Conservation (phyloP, 2,113 vertebrate species). For the Syngnathoides biaculeatus region DNA sequence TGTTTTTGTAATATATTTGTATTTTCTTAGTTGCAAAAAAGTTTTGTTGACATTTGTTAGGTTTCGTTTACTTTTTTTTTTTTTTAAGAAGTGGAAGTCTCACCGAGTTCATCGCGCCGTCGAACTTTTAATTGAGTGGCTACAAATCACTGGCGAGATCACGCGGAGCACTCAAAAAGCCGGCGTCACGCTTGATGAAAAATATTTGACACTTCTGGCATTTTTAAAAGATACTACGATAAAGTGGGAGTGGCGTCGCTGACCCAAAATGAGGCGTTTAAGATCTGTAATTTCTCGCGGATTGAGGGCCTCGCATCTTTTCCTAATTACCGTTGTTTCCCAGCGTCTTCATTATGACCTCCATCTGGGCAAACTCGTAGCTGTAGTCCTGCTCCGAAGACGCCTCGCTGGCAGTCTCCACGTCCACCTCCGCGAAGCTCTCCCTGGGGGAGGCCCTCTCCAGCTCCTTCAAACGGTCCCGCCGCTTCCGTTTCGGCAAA, state of each 20-base stretch:
- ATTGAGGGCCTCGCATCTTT: slow-evolving; percentile 7
- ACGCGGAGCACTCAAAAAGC: neutral
- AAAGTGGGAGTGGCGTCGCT: neutral
- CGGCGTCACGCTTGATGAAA: neutral
- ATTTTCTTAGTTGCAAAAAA: neutral
- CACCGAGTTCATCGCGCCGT: neutral
- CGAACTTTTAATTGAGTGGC: neutral
- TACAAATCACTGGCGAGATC: neutral
- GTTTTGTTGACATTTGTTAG: neutral
- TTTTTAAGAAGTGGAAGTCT: neutral
- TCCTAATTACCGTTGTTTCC: slow-evolving; percentile 83
- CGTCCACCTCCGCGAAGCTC: slow-evolving; percentile 79
- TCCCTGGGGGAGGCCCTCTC: slow-evolving; percentile 80
- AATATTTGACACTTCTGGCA: slow-evolving; percentile 7
- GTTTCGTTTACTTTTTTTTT: neutral
- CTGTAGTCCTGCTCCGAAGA: slow-evolving; percentile 98
- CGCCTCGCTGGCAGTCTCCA: slow-evolving; percentile 93
- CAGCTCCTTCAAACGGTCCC: slow-evolving; percentile 89
- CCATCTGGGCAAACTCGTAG: slow-evolving; percentile 98
- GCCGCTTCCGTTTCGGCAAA: slow-evolving; percentile 89
- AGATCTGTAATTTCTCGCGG: slow-evolving; percentile 6
- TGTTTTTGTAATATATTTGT: neutral
- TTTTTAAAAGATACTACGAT: slow-evolving; percentile 4
- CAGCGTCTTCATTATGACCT: slow-evolving; percentile 98
- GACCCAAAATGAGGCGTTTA: neutral